These are phyloP conservation scores for Varanus komodoensis DNA, from an alignment of 2,113 vertebrate species.

Conservation along the genomic window DNA sequence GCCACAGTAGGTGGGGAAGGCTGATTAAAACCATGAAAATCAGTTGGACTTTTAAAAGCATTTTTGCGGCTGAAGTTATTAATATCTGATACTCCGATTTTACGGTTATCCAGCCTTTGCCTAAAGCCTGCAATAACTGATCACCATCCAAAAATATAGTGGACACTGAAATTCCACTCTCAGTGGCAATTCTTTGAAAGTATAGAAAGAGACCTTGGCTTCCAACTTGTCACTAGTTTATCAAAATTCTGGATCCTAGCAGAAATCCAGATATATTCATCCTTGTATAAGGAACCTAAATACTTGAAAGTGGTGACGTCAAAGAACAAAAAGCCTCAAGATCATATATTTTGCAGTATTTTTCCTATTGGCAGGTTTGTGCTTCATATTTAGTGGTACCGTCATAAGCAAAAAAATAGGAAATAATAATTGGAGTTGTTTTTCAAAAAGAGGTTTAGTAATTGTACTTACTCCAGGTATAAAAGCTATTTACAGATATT, in stretches of 20 bases:
- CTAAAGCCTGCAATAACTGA: not conserved
- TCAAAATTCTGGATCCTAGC: not conserved
- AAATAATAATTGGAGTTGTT: not conserved
- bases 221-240: not conserved
- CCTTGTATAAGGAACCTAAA: not conserved
- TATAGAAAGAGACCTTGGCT: not conserved
- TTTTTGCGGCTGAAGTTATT: not conserved
- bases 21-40: not conserved
- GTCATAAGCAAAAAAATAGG: not conserved
- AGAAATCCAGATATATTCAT: not conserved
- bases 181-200: not conserved
- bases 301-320: not conserved
- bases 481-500: not conserved
- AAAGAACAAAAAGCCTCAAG: not conserved
- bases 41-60: not conserved
- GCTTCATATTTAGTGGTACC: not conserved
- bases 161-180: too few species aligned
- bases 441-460: not conserved
- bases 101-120: not conserved
- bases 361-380: not conserved
- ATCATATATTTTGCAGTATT: not conserved
- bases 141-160: not conserved
- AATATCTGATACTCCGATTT: not conserved
- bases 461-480: not conserved
- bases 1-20: too few species aligned